Conservation (phyloP, 1,140 invertebrate species). For the Littorina saxatilis region DNA sequence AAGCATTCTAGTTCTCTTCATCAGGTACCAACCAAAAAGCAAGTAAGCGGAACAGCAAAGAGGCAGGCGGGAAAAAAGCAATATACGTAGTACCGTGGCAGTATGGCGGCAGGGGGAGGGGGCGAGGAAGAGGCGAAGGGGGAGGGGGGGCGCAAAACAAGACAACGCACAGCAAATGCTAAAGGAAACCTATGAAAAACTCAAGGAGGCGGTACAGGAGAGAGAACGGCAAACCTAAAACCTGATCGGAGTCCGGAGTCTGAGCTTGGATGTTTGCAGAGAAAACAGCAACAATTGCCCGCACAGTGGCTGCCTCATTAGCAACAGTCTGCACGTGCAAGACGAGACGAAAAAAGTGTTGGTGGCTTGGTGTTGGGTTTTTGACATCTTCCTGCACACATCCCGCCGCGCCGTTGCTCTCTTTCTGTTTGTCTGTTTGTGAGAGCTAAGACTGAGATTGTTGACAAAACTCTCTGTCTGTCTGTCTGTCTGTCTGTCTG, state of each 20-base stretch:
- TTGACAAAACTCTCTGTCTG: too few species aligned
- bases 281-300: slow-evolving; percentile 28
- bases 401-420: neutral
- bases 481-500: slow-evolving; percentile 18
- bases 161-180: too few species aligned
- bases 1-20: too few species aligned
- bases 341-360: slow-evolving; percentile 1
- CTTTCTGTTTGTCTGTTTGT: slow-evolving; percentile 1
- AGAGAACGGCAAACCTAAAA: neutral
- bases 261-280: slow-evolving; percentile 4
- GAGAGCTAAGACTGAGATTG: too few species aligned
- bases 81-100: too few species aligned
- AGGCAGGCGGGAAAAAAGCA: too few species aligned
- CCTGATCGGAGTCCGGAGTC: neutral
- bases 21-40: too few species aligned
- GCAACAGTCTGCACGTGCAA: slow-evolving; percentile 18
- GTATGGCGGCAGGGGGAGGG: too few species aligned
- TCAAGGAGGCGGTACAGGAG: neutral
- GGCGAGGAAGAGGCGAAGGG: too few species aligned
- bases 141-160: too few species aligned
- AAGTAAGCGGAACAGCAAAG: too few species aligned
- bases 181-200: too few species aligned
- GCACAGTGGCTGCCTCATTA: slow-evolving; percentile 30
- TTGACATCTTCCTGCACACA: slow-evolving; percentile 5
- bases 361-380: slow-evolving; percentile 24